Evolutionary conservation across 2,888 invertebrate genomes (phyloP), one percentile per base, ranked within the genome.

Genomic region (Oeneis ivallda): DNA sequence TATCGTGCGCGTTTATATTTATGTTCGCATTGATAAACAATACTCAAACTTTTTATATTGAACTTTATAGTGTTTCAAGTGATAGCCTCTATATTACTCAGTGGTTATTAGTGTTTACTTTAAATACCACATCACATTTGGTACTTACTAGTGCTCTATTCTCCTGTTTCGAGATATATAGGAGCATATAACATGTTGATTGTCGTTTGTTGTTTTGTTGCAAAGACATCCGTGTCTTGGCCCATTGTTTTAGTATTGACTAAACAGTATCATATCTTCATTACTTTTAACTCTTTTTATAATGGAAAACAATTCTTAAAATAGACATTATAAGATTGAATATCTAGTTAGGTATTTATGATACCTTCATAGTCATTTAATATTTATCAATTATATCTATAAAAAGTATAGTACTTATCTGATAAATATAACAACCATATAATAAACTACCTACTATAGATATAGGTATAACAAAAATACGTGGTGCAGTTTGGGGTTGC

Each of bases 181-280:
- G 80, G 83, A 84, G 81, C 79, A 76, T 84, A 87, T 84, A 87
- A 87, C 88, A 87, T 81, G 86, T 86, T 85, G 83, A 84, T 87
- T 86, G 82, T 81, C 79, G 82, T 86, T 88, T 86, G 86, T 89
- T 89, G 86, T 89, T 89, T 85, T 87, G 87, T 87, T 87, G 76
- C 85, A 80, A 84, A 85, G 86, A 87, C 85, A 87, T 87, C 87
- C 86, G 87, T 84, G 85, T 86, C 74, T 82, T 68, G 61, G 67
- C 52, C 66, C 68, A 62, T 68, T 71, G 62, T 72, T 67, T 67
- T 66, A 62, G 60, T 66, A 67, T 65, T 61, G 63, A 58, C 59
- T 66, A 52, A 43, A 63, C 26, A 43, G 62, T 19, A 39, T 58
- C 26, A 47, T 34, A 58, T 45, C 1, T 15, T 62, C 9, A 64